Evolutionary conservation across 1,140 invertebrate species (phyloP).

Genomic region (Theocolax elegans): DNA sequence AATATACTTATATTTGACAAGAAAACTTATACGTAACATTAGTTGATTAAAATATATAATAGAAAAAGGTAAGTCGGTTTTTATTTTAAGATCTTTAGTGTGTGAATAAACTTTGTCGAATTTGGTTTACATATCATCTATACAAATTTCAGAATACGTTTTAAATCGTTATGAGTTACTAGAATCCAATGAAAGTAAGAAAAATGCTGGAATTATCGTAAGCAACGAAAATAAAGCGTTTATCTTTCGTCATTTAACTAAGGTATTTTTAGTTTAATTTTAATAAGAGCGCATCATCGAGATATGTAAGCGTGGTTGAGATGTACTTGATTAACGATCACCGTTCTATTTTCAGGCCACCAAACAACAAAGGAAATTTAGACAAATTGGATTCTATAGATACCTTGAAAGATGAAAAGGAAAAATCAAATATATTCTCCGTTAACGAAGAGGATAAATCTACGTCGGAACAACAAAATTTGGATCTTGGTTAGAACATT

Average conservation of each 20-base stretch:
- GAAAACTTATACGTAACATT: too few relatives aligned
- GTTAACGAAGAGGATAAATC: conserved; percentile 2
- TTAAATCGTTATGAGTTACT: too few relatives aligned
- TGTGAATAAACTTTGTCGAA: too few relatives aligned
- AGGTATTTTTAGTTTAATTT: too few relatives aligned
- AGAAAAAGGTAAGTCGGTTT: too few relatives aligned
- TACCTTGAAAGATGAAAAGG: neutral
- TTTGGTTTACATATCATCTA: too few relatives aligned
- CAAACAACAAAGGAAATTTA: neutral
- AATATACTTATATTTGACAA: too few relatives aligned
- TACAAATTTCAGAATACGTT: too few relatives aligned
- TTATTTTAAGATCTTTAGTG: too few relatives aligned
- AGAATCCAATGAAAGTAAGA: conserved; percentile 11
- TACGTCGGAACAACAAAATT: neutral
- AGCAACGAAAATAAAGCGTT: neutral
- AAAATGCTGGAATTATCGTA: neutral
- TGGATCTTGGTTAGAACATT: conserved; percentile 15
- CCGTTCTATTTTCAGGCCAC: conserved; percentile 15
- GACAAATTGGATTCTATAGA: neutral
- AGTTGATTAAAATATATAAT: too few relatives aligned
- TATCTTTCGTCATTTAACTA: neutral
- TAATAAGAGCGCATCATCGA: too few relatives aligned
- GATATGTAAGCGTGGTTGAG: too few relatives aligned
- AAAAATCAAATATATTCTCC: neutral
- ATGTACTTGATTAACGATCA: neutral